Percentiles rank a stretch among this genome's conserved stretches.
Evolutionary conservation across 2,113 vertebrate genomes (phyloP).

Genomic region (Osmerus mordax): DNA sequence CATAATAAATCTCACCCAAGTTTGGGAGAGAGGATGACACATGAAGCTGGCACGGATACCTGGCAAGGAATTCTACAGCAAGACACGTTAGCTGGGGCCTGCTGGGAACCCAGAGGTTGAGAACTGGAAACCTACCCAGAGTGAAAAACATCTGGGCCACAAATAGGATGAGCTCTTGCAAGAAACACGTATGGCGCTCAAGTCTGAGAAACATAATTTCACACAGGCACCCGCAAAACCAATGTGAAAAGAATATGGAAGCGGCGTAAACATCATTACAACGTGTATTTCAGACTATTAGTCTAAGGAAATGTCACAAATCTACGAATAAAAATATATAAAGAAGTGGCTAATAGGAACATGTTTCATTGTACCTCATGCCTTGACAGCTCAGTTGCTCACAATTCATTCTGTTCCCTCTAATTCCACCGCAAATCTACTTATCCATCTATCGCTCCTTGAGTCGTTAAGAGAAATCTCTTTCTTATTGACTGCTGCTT

Average conservation of each 20-base stretch:
- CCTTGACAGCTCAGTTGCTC: conserved; percentile 2
- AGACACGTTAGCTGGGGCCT: conserved; percentile 44
- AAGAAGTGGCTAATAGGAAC: conserved; percentile 11
- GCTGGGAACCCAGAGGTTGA: conserved; percentile 51
- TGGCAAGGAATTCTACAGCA: conserved; percentile 41
- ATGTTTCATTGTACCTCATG: conserved; percentile 31
- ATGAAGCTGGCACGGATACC: conserved; percentile 37
- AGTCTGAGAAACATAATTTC: conserved; percentile 46
- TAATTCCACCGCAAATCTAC: conserved; percentile 3
- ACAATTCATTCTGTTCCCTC: conserved; percentile 1
- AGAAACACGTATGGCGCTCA: conserved; percentile 47
- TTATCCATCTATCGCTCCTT: background rate
- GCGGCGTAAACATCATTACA: background rate
- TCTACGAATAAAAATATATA: conserved; percentile 22
- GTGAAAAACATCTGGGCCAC: conserved; percentile 63
- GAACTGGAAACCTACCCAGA: conserved; percentile 43
- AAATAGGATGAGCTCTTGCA: conserved; percentile 50
- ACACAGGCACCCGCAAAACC: conserved; percentile 23
- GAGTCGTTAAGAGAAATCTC: conserved; percentile 31
- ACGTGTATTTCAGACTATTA: too few species aligned
- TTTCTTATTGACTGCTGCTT: conserved; percentile 16
- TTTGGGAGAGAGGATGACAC: conserved; percentile 47
- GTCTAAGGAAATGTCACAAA: conserved; percentile 33
- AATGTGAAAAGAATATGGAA: conserved; percentile 37
- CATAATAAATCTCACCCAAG: conserved; percentile 59